Evolutionary conservation across 2,888 invertebrate species (phyloP), one percentile per base, ranked within the genome.

Genomic region (Synanthedon myopaeformis): DNA sequence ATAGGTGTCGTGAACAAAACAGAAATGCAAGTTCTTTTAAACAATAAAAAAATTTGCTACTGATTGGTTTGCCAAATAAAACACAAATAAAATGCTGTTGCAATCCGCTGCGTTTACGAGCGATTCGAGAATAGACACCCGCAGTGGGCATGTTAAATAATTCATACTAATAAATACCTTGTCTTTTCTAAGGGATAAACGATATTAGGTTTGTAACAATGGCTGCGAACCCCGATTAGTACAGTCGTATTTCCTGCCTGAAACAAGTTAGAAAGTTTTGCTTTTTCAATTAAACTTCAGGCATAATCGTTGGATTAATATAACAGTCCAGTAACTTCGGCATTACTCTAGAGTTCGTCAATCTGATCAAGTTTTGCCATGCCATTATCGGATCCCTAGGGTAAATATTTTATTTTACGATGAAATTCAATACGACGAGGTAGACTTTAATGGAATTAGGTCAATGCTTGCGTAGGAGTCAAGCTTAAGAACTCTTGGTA

Each of bases 231-330:
- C 45, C 45, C 14, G n/a, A 45, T 45, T 14, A 45, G 10, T 14
- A 45, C 45, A 35, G 35, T 35, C 35, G 35, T 35, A n/a, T 45
- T n/a, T 74, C 75, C 69, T 66, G 66, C 66, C 59, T 70, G 66
- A 67, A 72, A 70, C 70, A 67, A 66, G 67, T 61, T 71, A 67
- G 70, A 69, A 69, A 74, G 71, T 69, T 67, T 61, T 62, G 66
- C 66, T 66, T 72, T 75, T 75, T 72, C 74, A 74, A 74, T 76
- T 72, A 74, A 76, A 76, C 74, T 76, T 76, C 72, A 65, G 63
- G 67, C 71, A 75, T 76, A 70, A 67, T 66, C 66, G 69, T 72
- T 73, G 71, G 71, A 66, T 69, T 70, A 70, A 70, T 65, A 71
- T 61, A 65, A 62, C 64, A 64, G 65, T 58, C 65, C 64, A 57